A percentile compares a stretch with the other conserved stretches of the same genome.
phyloP scores from a whole-genome alignment of 2,113 vertebrate species.

The Zingel zingel region DNA sequence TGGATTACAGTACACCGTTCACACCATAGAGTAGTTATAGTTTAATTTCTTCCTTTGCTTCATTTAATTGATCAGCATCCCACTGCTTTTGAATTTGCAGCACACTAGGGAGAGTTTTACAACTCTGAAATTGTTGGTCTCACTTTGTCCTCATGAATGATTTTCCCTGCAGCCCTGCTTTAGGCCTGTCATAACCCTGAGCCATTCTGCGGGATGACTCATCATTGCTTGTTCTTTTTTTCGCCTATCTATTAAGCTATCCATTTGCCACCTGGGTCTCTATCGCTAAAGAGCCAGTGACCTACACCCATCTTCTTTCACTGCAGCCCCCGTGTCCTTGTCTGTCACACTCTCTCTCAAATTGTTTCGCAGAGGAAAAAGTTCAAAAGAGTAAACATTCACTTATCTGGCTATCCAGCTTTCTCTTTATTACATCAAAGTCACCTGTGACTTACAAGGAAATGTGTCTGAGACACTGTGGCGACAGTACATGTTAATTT shows the following conservation, averaged over 20 bases:
- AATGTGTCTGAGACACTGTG: slow-evolving; percentile 49
- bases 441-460: slow-evolving; percentile 60
- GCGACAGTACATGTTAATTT: slow-evolving; percentile 32
- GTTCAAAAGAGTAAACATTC: slow-evolving; percentile 67
- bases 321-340: slow-evolving; percentile 37
- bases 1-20: neutral
- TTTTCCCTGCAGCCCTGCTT: slow-evolving; percentile 55
- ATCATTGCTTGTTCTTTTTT: slow-evolving; percentile 43
- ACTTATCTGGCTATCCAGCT: slow-evolving; percentile 38
- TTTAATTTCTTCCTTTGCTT: slow-evolving; percentile 19
- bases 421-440: slow-evolving; percentile 68
- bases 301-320: slow-evolving; percentile 30
- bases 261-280: slow-evolving; percentile 62
- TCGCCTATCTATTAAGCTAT: slow-evolving; percentile 70
- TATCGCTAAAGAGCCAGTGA: slow-evolving; percentile 46
- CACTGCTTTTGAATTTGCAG: slow-evolving; percentile 36
- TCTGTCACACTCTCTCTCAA: slow-evolving; percentile 36
- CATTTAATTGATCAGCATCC: slow-evolving; percentile 36
- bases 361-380: slow-evolving; percentile 46
- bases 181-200: slow-evolving; percentile 67
- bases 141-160: slow-evolving; percentile 73
- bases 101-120: slow-evolving; percentile 55
- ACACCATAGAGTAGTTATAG: neutral
- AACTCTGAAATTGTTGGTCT: slow-evolving; percentile 57
- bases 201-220: slow-evolving; percentile 62